Evolutionary conservation across 1,140 invertebrate species (phyloP).

Genomic region (Hermetia illucens): DNA sequence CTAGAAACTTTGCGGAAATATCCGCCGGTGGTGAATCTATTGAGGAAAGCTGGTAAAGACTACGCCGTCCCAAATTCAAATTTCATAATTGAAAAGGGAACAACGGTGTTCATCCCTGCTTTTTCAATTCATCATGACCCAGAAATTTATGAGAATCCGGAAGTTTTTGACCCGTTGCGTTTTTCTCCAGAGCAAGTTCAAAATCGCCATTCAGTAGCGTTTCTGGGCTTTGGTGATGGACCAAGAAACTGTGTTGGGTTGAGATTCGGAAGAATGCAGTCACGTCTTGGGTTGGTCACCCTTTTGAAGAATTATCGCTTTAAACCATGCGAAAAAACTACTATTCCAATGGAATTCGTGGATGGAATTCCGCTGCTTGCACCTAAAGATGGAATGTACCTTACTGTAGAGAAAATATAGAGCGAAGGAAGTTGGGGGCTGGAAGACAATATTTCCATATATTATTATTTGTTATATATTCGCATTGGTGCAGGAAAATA

Average conservation of each 20-base stretch:
- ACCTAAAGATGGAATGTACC: no score
- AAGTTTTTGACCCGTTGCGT: constrained; percentile 49
- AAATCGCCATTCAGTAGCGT: constrained; percentile 32
- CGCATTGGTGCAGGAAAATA: no score
- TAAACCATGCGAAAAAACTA: no score
- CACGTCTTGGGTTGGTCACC: constrained; percentile 40
- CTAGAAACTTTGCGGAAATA: constrained; percentile 40
- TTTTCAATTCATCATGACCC: constrained; percentile 31
- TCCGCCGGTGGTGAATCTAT: constrained; percentile 33
- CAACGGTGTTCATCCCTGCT: constrained; percentile 25
- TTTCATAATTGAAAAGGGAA: constrained; percentile 26
- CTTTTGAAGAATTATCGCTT: no score
- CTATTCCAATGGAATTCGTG: no score
- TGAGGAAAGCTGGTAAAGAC: constrained; percentile 26
- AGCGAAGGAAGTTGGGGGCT: no score
- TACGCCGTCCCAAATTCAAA: constrained; percentile 30
- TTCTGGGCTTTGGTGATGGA: constrained; percentile 43
- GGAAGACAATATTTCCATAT: no score
- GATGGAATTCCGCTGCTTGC: no score
- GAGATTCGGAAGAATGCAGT: constrained; percentile 45
- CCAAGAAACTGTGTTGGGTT: constrained; percentile 34
- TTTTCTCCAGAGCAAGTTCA: constrained; percentile 39
- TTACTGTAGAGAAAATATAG: no score
- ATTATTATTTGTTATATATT: no score
- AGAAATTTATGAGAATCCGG: constrained; percentile 42